A percentile compares a stretch with the other conserved stretches of the same genome.
Conservation (phyloP, 2,797 vertebrate genomes). For the Uromys caudimaculatus region DNA sequence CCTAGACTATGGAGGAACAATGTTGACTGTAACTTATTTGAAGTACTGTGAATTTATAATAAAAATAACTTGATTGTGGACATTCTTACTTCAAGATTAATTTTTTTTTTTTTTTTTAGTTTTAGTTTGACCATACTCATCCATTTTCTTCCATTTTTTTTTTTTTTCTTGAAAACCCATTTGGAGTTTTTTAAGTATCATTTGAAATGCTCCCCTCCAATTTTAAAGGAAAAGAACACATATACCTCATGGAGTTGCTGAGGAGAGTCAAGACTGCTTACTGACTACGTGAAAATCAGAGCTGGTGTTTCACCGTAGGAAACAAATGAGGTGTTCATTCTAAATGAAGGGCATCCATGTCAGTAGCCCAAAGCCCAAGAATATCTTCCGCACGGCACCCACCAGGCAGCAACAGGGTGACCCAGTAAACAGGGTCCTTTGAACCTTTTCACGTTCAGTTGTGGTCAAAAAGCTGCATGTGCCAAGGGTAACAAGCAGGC, state of each 20-base stretch:
- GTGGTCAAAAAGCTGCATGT: constrained; percentile 60
- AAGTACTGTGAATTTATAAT: constrained; percentile 60
- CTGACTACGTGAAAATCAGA: constrained; percentile 45
- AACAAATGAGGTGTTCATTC: background rate
- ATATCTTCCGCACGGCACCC: accelerated
- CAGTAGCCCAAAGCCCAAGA: background rate
- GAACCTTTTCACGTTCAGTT: constrained; percentile 44
- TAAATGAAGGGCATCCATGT: background rate
- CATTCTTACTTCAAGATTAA: constrained; percentile 66
- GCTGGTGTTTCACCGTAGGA: constrained; percentile 46
- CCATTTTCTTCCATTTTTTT: constrained; percentile 59
- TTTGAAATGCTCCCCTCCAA: constrained; percentile 55
- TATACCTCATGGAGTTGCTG: background rate
- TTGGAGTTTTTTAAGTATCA: constrained; percentile 68
- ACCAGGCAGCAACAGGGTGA: background rate
- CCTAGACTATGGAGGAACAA: constrained; percentile 40
- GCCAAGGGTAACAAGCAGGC: background rate
- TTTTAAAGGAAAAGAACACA: constrained; percentile 30
- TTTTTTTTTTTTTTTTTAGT: constrained; percentile 39
- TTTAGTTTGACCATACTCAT: constrained; percentile 62
- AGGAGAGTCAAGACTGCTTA: constrained; percentile 39
- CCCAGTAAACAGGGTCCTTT: constrained; percentile 52
- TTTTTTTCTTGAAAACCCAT: constrained; percentile 67
- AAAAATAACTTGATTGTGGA: constrained; percentile 67
- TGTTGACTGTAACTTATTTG: constrained; percentile 43